A percentile compares a stretch with the other conserved stretches of the same genome.
phyloP scores from a whole-genome alignment of 1,140 invertebrate genomes.

The Polypedilum pembai region DNA sequence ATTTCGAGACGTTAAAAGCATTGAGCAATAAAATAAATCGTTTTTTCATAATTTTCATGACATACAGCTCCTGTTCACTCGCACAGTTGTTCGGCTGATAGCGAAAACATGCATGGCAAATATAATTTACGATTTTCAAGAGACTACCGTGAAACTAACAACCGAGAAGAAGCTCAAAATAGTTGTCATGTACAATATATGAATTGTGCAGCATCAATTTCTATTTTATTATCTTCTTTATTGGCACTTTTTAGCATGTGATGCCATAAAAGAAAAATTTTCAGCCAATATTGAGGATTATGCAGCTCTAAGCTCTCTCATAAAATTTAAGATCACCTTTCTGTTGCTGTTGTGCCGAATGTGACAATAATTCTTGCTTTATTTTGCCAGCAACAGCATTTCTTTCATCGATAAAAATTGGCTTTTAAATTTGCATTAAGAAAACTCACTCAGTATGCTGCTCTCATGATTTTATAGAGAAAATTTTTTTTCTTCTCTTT shows the following conservation, averaged over 20 bases:
- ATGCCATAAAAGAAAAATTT: slow-evolving; percentile 21
- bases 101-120: slow-evolving; percentile 6
- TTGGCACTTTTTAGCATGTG: slow-evolving; percentile 26
- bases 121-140: slow-evolving; percentile 1
- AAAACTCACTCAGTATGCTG: no score
- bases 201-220: slow-evolving; percentile 25
- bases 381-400: neutral
- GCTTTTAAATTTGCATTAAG: neutral
- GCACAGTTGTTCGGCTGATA: neutral
- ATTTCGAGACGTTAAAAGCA: slow-evolving; percentile 20
- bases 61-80: neutral
- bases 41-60: slow-evolving; percentile 21
- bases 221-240: slow-evolving; percentile 22
- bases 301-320: neutral
- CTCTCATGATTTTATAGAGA: no score
- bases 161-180: no score
- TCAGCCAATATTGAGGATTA: neutral
- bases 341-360: neutral
- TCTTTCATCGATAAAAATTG: neutral
- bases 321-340: no score
- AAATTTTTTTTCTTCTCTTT: no score
- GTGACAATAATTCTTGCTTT: slow-evolving; percentile 17
- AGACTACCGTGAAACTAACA: no score
- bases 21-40: slow-evolving; percentile 28
- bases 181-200: neutral